These are phyloP conservation scores for Lepus europaeus DNA, from an alignment of 2,113 vertebrate species.

Conservation along the genomic window DNA sequence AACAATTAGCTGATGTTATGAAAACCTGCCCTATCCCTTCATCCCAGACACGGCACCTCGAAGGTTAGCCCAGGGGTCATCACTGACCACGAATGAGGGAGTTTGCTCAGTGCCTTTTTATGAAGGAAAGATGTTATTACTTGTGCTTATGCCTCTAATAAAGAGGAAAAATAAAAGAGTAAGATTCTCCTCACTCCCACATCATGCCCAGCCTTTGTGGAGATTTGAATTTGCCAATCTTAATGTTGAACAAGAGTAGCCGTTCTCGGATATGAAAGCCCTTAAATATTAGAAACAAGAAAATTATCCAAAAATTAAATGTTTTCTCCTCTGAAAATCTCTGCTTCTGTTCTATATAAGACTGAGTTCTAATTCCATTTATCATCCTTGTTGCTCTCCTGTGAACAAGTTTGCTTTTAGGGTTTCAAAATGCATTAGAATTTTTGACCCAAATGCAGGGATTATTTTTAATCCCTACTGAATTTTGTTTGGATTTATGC, in stretches of 20 bases:
- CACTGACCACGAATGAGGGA: not conserved
- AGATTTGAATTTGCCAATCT: not conserved
- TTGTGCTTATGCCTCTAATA: not conserved
- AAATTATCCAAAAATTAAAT: not conserved
- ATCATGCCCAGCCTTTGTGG: too few relatives aligned
- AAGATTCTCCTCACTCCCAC: not conserved
- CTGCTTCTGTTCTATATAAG: not conserved
- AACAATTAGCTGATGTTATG: not conserved
- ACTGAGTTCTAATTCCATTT: not conserved
- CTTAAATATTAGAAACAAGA: not conserved
- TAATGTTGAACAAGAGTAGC: not conserved
- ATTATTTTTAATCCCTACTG: conserved; percentile 74
- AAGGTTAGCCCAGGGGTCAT: not conserved
- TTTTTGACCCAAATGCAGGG: conserved; percentile 71
- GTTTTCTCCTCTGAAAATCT: conserved; percentile 42
- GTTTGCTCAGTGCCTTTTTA: not conserved
- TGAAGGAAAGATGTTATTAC: not conserved
- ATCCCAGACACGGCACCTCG: not conserved
- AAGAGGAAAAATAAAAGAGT: not conserved
- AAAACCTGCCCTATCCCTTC: not conserved
- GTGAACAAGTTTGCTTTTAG: conserved; percentile 39
- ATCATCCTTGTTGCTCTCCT: not conserved
- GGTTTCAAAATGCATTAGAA: conserved; percentile 46
- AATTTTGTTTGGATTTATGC: conserved; percentile 73
- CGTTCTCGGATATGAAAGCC: conserved; percentile 20